Conservation (phyloP, 2,113 vertebrate species). For the Capra hircus region DNA sequence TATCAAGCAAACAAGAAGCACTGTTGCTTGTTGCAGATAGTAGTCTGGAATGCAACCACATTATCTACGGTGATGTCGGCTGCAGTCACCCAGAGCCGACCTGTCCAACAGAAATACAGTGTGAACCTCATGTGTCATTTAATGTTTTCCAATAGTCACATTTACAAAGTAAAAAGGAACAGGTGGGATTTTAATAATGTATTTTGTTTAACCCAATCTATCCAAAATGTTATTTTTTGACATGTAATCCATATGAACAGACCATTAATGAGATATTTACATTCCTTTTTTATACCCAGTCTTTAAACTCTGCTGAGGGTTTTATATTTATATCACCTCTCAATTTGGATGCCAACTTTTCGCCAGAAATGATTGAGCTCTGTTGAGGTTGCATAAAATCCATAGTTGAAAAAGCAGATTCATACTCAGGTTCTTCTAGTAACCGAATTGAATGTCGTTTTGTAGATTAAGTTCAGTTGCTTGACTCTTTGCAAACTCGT, state of each 20-base stretch:
- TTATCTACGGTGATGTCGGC: accelerated
- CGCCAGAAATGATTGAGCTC: not conserved
- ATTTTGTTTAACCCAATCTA: not conserved
- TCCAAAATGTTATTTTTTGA: not conserved
- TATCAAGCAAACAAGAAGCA: not conserved
- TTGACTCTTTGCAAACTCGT: not conserved
- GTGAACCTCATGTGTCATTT: not conserved
- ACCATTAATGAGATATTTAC: not conserved
- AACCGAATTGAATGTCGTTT: accelerated
- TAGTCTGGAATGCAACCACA: not conserved
- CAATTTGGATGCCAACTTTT: not conserved
- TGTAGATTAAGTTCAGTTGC: not conserved
- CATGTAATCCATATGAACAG: not conserved
- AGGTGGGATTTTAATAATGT: not conserved
- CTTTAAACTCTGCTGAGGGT: not conserved
- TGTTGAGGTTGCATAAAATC: not conserved
- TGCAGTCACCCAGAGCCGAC: not conserved
- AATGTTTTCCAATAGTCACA: not conserved
- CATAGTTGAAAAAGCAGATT: not conserved
- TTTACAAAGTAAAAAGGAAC: not conserved
- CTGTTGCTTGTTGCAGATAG: not conserved
- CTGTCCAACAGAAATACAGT: not conserved
- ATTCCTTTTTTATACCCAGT: not conserved
- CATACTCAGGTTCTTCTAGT: too few relatives aligned
- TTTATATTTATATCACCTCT: not conserved